phyloP scores from a whole-genome alignment of 1,140 invertebrate species.

The Leptopilina clavipes region DNA sequence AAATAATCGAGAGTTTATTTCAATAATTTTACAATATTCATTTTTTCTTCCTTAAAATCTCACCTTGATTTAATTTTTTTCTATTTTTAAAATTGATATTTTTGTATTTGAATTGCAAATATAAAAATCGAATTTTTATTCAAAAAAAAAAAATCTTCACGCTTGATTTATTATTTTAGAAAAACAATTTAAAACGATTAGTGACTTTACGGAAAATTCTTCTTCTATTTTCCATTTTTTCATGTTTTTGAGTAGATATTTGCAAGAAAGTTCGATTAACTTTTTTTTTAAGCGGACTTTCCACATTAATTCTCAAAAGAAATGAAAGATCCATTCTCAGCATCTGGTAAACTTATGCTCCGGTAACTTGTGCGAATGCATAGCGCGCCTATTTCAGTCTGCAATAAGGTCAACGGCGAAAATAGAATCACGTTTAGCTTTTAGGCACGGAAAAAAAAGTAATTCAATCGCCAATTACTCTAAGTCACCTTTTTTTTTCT shows the following conservation, averaged over 20 bases:
- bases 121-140: no score
- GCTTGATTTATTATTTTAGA: no score
- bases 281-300: conserved; percentile 32
- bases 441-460: conserved; percentile 11
- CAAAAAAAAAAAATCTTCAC: no score
- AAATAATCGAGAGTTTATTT: conserved; percentile 5
- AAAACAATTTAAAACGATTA: no score
- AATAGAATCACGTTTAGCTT: conserved; percentile 49
- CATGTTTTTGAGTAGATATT: conserved; percentile 34
- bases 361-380: conserved; percentile 28
- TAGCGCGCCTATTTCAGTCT: conserved; percentile 51
- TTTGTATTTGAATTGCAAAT: no score
- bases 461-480: not conserved
- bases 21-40: not conserved
- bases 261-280: conserved; percentile 41
- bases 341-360: conserved; percentile 31
- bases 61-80: no score
- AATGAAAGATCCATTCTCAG: conserved; percentile 33
- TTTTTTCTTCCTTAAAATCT: not conserved
- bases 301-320: conserved; percentile 40
- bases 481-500: no score
- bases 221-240: not conserved
- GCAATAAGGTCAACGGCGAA: conserved; percentile 56
- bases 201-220: not conserved
- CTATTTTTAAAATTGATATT: no score